A percentile compares a stretch with the other conserved stretches of the same genome.
Evolutionary conservation across 1,140 invertebrate genomes (phyloP).

Genomic region (Ylistrum balloti): DNA sequence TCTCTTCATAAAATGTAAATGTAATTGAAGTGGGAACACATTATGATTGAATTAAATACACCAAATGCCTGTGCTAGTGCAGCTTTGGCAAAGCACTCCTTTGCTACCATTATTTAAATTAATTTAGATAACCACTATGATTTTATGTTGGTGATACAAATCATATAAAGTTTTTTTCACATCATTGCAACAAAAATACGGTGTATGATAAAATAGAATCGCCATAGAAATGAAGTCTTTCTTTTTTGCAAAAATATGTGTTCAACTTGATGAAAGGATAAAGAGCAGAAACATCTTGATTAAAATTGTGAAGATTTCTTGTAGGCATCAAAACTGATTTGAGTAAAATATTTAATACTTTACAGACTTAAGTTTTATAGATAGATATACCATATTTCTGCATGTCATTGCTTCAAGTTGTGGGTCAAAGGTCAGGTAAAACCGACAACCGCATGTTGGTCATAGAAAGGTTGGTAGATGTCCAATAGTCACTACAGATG

Average conservation of each 20-base stretch:
- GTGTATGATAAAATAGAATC: slow-evolving; percentile 2
- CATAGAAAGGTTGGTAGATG: neutral
- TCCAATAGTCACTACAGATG: neutral
- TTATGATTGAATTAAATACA: slow-evolving; percentile 29
- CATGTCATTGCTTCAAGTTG: neutral
- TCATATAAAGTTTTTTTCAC: neutral
- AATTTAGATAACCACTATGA: slow-evolving; percentile 27
- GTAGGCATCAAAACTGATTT: neutral
- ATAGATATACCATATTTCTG: neutral
- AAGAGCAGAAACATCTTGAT: neutral
- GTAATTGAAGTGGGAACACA: slow-evolving; percentile 33
- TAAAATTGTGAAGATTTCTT: neutral
- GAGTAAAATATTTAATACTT: neutral
- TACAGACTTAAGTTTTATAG: neutral
- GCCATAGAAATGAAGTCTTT: neutral
- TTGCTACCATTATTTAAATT: slow-evolving; percentile 26
- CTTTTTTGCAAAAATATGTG: neutral
- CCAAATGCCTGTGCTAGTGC: neutral
- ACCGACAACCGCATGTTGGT: neutral
- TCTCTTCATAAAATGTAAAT: slow-evolving; percentile 36
- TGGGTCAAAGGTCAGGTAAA: neutral
- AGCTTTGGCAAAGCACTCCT: neutral
- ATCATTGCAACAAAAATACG: neutral
- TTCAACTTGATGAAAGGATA: neutral
- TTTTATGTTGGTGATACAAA: slow-evolving; percentile 25